Conservation (phyloP, 2,797 vertebrate species). For the Acrossocheilus fasciatus region DNA sequence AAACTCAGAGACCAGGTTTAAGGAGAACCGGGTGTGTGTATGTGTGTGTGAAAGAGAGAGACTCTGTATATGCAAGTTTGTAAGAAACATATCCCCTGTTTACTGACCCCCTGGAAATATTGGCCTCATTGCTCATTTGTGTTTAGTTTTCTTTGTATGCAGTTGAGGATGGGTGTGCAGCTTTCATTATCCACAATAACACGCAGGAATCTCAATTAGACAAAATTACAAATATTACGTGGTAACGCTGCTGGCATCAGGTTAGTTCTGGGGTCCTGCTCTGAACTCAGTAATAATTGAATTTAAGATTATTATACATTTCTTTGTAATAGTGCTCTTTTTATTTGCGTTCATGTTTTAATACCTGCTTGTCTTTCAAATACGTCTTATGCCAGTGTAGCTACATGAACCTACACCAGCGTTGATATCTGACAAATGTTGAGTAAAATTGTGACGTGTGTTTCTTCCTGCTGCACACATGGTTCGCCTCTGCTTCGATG, state of each 20-base stretch:
- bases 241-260: neutral
- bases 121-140: neutral
- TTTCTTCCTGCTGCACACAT: neutral
- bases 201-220: neutral
- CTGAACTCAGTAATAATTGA: conserved; percentile 3
- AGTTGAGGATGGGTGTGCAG: conserved; percentile 10
- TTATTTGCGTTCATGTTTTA: conserved; percentile 24
- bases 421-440: neutral
- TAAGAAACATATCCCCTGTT: neutral
- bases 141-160: neutral
- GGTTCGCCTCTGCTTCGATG: conserved; percentile 9
- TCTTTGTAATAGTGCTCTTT: neutral
- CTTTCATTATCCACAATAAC: conserved; percentile 26
- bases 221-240: neutral
- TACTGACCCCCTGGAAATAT: neutral
- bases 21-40: conserved; percentile 27
- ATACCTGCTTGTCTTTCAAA: conserved; percentile 7
- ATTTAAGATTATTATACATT: conserved; percentile 15
- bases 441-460: neutral
- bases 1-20: conserved; percentile 82
- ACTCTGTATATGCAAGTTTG: neutral
- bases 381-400: conserved; percentile 4
- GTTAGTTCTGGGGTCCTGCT: conserved; percentile 4
- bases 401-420: neutral
- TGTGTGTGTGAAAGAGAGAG: neutral